Evolutionary conservation across 2,113 vertebrate genomes (phyloP), one percentile per base, ranked within the genome.

Genomic region (Ia io): DNA sequence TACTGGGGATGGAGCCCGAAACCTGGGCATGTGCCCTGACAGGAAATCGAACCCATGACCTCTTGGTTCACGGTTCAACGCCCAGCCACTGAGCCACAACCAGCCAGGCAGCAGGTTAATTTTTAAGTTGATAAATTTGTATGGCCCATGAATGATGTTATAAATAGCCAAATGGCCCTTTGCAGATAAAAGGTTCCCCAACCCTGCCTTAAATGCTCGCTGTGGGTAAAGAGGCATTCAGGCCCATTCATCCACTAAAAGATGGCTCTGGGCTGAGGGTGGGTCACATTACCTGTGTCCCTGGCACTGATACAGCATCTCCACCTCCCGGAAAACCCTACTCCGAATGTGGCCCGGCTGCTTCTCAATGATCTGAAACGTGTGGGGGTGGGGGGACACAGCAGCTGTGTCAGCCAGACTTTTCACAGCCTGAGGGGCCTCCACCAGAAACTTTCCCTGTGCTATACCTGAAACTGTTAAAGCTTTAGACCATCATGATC

Each of bases 291-390:
- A 99, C 99, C 99, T 99, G 98, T 99, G 99, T n/a, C 99, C 99
- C 98, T 99, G 99, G 98, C 99, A 99, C 98, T 99, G 99, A 73
- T 99, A 99, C n/a, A 99, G 98, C 99, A 99, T 99, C 98, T 99
- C 99, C 97, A 99, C 99, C 97, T 99, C 99, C 25, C 99, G 98
- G 97, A 99, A 99, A 67, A 99, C 99, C 44, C 99, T 97, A 88
- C 98, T 99, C 85, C 99, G 99, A 97, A 99, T 99, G 97, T 99
- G 99, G 63, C 99, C 99, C 5, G 99, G 99, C 96, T 99, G 98
- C 96, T 99, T 99, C 98, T 99, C 99, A 0, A 99, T 99, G 97
- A 99, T 99, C 99, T 99, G 98, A 7, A 98, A 97, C 0, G 35
- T 73, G 51, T 2, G 30, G 6, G n/a, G 80, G 56, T 4, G 5